Conservation (phyloP, 2,888 invertebrate genomes). For the Horisme vitalbata region DNA sequence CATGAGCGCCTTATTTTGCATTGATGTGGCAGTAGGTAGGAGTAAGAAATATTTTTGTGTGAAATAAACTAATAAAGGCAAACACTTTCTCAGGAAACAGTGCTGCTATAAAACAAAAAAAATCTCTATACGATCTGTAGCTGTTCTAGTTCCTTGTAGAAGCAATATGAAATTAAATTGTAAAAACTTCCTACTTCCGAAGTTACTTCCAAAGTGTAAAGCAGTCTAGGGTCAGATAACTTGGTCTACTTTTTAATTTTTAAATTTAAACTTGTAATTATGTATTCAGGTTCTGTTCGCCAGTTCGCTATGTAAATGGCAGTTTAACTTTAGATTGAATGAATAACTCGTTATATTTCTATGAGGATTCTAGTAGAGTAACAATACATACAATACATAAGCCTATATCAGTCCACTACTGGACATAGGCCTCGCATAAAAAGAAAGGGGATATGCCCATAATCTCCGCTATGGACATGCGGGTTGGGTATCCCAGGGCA, state of each 20-base stretch:
- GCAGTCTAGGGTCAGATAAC: conserved; percentile 14
- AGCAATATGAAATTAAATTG: conserved; percentile 29
- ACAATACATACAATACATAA: too few species aligned
- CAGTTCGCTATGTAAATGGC: conserved; percentile 23
- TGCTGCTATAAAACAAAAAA: conserved; percentile 22
- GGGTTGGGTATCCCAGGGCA: too few species aligned
- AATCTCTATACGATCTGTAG: conserved; percentile 15
- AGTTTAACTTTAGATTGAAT: conserved; percentile 25
- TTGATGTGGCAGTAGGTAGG: too few species aligned
- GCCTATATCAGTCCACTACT: too few species aligned
- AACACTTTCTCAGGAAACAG: conserved; percentile 15
- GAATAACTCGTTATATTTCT: conserved; percentile 25
- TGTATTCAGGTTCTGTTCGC: conserved; percentile 25
- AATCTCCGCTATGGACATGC: too few species aligned
- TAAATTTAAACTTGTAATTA: conserved; percentile 20
- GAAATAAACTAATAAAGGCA: conserved; percentile 11
- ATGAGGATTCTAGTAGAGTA: conserved; percentile 2
- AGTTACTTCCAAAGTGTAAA: conserved; percentile 17
- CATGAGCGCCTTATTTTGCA: background rate
- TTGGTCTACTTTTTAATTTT: conserved; percentile 15
- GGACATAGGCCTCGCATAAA: too few species aligned
- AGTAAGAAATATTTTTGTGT: too few species aligned
- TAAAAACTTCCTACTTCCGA: conserved; percentile 23
- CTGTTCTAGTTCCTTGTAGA: conserved; percentile 21
- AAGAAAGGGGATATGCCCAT: too few species aligned